Conservation (phyloP, 2,113 vertebrate species). For the Halichoerus grypus region DNA sequence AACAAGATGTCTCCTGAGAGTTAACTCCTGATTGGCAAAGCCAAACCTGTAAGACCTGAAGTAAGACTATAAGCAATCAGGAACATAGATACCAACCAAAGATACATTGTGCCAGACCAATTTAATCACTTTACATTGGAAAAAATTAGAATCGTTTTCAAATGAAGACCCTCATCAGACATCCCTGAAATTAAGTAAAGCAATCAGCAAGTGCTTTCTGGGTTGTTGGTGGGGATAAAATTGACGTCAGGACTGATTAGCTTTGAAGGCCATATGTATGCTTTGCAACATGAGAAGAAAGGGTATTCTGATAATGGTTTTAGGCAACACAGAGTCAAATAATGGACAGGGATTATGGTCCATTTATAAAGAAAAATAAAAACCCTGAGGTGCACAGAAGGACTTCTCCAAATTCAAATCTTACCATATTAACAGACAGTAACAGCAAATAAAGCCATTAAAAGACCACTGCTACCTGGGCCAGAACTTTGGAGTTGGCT, state of each 20-base stretch:
- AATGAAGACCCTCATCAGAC: not conserved
- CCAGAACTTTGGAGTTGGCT: not conserved
- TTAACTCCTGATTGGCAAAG: not conserved
- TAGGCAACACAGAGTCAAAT: not conserved
- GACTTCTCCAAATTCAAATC: not conserved
- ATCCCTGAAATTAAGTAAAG: slow-evolving; percentile 25
- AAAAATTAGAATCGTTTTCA: slow-evolving; percentile 21
- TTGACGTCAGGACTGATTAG: not conserved
- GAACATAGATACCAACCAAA: not conserved
- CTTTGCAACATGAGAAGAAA: not conserved
- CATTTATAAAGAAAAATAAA: not conserved
- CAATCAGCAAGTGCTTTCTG: not conserved
- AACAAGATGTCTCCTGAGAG: slow-evolving; percentile 3
- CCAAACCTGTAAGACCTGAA: not conserved
- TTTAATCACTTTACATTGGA: slow-evolving; percentile 14
- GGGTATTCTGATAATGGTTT: not conserved
- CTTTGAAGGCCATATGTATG: not conserved
- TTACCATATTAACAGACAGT: not conserved
- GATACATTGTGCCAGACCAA: not conserved
- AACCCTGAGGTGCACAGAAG: not conserved
- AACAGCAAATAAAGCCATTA: not conserved
- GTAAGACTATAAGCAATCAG: not conserved
- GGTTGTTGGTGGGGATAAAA: not conserved
- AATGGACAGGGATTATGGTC: not conserved
- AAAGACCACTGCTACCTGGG: not conserved